A percentile compares a stretch with the other conserved stretches of the same genome.
These are phyloP conservation scores for Hydropotes inermis DNA, from an alignment of 2,113 vertebrate genomes.

Conservation along the genomic window DNA sequence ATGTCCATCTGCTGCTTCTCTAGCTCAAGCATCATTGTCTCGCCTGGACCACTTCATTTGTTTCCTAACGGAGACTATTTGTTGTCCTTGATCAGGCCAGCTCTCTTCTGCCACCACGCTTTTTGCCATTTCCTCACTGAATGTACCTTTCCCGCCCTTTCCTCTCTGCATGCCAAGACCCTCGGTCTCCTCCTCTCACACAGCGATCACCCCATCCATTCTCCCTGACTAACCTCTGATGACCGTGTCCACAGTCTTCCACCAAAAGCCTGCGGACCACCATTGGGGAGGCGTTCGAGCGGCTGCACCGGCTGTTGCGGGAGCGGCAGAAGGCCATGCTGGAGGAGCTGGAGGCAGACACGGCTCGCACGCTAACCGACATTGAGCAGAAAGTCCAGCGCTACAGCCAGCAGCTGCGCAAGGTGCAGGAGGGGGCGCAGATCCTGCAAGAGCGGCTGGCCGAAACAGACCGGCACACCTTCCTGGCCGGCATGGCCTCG, in stretches of 20 bases:
- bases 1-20: neutral
- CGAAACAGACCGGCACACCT: conserved; percentile 89
- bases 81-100: neutral
- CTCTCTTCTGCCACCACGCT: rapidly evolving
- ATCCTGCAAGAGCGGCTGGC: conserved; percentile 95
- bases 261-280: conserved; percentile 94
- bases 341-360: conserved; percentile 97
- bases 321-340: conserved; percentile 99
- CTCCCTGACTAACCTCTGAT: neutral
- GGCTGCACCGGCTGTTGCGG: conserved; percentile 93
- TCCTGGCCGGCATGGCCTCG: conserved; percentile 90
- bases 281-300: conserved; percentile 93
- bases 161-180: neutral
- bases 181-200: neutral
- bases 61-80: neutral
- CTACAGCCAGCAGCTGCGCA: conserved; percentile 96
- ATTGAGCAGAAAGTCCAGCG: conserved; percentile 98
- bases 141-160: neutral
- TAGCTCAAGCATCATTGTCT: neutral
- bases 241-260: conserved; percentile 85
- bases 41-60: neutral
- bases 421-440: conserved; percentile 95
- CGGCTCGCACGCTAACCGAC: conserved; percentile 91
- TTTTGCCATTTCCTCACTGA: neutral
- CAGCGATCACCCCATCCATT: neutral